Evolutionary conservation across 2,888 invertebrate genomes (phyloP).

Genomic region (Rotaria macrura): DNA sequence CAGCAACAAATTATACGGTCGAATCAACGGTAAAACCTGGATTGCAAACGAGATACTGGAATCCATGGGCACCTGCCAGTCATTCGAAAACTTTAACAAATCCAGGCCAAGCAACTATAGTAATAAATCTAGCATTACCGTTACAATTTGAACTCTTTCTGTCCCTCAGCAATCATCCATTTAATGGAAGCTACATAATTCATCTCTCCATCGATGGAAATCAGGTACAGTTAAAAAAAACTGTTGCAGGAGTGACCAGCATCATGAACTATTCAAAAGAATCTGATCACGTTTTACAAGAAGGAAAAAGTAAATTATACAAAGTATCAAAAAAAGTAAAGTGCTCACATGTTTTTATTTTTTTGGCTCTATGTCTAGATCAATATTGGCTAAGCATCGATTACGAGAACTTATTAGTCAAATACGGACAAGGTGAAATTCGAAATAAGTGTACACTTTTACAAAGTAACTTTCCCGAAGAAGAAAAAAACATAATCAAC

Average conservation of each 20-base stretch:
- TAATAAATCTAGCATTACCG: background rate
- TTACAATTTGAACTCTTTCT: background rate
- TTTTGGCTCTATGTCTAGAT: background rate
- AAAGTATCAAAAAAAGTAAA: no score
- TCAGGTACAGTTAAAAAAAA: background rate
- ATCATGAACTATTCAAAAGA: background rate
- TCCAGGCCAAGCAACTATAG: background rate
- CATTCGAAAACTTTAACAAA: no score
- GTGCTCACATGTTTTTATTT: no score
- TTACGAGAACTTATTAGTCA: background rate
- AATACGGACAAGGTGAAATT: background rate
- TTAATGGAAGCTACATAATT: background rate
- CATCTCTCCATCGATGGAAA: background rate
- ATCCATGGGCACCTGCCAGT: no score
- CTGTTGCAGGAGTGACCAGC: background rate
- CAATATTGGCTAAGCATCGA: background rate
- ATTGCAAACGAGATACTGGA: no score
- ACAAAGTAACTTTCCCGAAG: background rate
- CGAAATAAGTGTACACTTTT: background rate
- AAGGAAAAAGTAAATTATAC: no score
- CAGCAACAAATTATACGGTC: no score
- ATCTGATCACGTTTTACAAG: background rate
- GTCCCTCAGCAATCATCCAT: background rate
- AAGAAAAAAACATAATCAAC: background rate
- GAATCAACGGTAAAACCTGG: no score